These are phyloP conservation scores for Syrmaticus mikado DNA, from an alignment of 2,113 vertebrate species.

Conservation along the genomic window DNA sequence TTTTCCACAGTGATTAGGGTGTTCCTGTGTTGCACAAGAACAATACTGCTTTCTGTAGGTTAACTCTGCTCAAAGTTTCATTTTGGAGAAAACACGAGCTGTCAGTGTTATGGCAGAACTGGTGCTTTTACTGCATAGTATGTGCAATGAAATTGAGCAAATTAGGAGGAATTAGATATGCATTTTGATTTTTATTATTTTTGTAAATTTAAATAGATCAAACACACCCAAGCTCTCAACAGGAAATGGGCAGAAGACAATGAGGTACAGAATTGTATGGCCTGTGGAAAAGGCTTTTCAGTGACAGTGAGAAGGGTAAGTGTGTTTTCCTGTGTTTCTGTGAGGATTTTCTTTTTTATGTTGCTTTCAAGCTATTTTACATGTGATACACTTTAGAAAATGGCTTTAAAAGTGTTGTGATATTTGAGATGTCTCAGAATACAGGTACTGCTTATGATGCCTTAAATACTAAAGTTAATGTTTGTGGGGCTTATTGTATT, in stretches of 20 bases:
- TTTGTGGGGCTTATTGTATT: background rate
- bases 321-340: background rate
- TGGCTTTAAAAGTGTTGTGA: background rate
- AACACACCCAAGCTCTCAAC: slow-evolving; percentile 92
- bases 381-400: background rate
- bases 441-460: background rate
- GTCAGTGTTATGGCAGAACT: background rate
- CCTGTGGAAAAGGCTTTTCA: slow-evolving; percentile 93
- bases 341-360: background rate
- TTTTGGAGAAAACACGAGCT: background rate
- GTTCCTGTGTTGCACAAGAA: background rate
- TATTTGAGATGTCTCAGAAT: background rate
- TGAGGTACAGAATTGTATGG: slow-evolving; percentile 97
- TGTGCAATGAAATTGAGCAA: background rate
- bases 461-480: background rate
- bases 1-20: background rate
- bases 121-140: background rate
- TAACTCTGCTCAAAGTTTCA: background rate
- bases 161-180: background rate
- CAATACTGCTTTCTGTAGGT: background rate
- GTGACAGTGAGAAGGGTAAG: slow-evolving; percentile 94
- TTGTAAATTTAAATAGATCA: slow-evolving; percentile 82
- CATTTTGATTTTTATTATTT: background rate
- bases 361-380: background rate
- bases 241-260: slow-evolving; percentile 98